Base-by-base conservation (phyloP, 2,113 vertebrate species). In the Hymenochirus boettgeri region DNA sequence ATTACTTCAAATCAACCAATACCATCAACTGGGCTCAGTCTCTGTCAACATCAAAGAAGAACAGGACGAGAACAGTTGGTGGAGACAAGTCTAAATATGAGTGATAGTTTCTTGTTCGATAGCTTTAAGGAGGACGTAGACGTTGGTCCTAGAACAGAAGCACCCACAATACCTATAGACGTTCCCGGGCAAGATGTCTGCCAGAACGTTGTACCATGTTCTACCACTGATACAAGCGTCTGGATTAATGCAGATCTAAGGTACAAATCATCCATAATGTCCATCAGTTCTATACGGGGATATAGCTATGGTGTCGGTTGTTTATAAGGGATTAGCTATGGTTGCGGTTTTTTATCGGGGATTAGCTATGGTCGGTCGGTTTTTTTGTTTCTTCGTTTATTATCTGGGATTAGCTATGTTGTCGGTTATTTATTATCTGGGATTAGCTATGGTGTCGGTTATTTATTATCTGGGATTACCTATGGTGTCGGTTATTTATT, bases 81-180 rank as follows among this genome's bases (percentile, higher is more conserved):
- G 4, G 86, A 89, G 70, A 87, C 79, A 42, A 91, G 88, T 69
- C 74, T 89, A 15, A 92, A 98, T 77, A 78, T 88, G 70, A 99
- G 94, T 71, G 86, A 88, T 54, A 89, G 84, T 79, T 92, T 97
- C 72, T 77, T 99, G 3, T 99, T 99, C 63, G 92, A 97, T 70
- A 94, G 93, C 78, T 87, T 95, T 59, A 83, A 76, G 64, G 86
- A 91, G 58, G 82, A 79, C 65, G 23, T 60, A 18, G 33, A 13
- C 3, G 17, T 45, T 1, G 35, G 21, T 25, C 46, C 64, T 3
- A 59, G 59, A 4, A 18, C 19, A 5, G 55, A 67, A 7, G 12
- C 37, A 6, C 54, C 22, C 24, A 9, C 26, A 4, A 1, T 7
- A 17, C 33, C 18, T 23, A 5, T 47, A 22, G 7, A 19, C 2